phyloP scores from a whole-genome alignment of 2,113 vertebrate genomes.

The Mionectes macconnelli region DNA sequence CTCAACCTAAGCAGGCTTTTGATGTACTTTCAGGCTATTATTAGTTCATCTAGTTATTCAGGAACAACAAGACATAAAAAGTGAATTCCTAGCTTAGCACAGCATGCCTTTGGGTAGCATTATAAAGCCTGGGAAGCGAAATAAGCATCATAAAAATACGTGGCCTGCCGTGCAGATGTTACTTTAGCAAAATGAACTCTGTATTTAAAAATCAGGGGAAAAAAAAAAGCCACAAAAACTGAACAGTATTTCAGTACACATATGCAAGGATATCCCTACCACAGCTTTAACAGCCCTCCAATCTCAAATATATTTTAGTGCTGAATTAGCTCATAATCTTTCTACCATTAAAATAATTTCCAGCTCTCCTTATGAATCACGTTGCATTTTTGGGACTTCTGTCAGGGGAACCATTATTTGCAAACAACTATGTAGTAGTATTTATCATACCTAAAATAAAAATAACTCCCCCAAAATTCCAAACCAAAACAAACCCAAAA shows the following conservation, averaged over 20 bases:
- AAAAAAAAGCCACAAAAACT: not conserved
- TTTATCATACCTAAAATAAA: not conserved
- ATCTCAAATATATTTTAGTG: slow-evolving; percentile 20
- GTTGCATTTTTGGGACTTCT: not conserved
- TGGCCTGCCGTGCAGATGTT: not conserved
- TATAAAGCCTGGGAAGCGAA: slow-evolving; percentile 28
- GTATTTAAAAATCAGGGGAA: slow-evolving; percentile 2
- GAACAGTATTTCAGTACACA: not conserved
- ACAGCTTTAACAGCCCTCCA: not conserved
- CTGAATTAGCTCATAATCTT: slow-evolving; percentile 1
- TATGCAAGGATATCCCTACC: not conserved
- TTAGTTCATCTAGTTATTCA: slow-evolving; percentile 15
- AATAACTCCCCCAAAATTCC: not conserved
- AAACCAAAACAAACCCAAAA: rapidly evolving
- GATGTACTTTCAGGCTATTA: not conserved
- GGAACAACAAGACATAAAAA: slow-evolving; percentile 49
- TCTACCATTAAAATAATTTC: not conserved
- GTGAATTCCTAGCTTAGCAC: slow-evolving; percentile 44
- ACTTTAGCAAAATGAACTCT: slow-evolving; percentile 1
- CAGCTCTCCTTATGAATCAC: not conserved
- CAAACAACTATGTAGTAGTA: not conserved
- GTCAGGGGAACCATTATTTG: not conserved
- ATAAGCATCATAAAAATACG: slow-evolving; percentile 51
- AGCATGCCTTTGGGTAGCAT: slow-evolving; percentile 49
- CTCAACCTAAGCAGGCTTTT: not conserved